Percentiles rank a stretch among this genome's conserved stretches.
Conservation (phyloP, 2,113 vertebrate species). For the Trichechus manatus region DNA sequence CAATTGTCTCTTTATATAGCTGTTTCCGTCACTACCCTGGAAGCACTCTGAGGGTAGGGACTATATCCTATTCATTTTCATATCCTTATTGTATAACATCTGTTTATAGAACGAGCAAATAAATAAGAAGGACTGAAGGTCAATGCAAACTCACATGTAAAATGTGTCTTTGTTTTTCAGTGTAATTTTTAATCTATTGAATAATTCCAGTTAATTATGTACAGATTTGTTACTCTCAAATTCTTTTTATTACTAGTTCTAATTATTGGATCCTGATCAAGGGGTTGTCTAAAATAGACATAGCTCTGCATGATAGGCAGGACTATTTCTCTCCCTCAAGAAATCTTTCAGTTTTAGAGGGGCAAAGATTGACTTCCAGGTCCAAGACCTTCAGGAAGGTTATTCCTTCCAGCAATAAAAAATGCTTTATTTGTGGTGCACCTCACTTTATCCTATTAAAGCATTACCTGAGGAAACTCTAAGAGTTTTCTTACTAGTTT, state of each 20-base stretch:
- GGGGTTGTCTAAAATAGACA: background rate
- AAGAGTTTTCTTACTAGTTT: background rate
- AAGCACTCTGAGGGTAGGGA: background rate
- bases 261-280: background rate
- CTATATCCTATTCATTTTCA: background rate
- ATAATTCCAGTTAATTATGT: background rate
- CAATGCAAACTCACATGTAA: background rate
- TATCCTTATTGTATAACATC: background rate
- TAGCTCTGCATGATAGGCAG: background rate
- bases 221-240: background rate
- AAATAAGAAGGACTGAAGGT: background rate
- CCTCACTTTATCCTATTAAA: background rate
- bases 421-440: background rate
- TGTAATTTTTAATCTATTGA: background rate
- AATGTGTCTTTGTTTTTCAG: background rate
- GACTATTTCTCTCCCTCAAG: background rate
- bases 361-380: background rate
- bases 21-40: background rate
- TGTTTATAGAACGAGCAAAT: background rate
- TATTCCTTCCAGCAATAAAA: background rate
- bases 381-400: background rate
- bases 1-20: background rate
- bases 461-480: background rate
- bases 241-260: background rate
- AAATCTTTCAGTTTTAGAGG: background rate